Evolutionary conservation across 2,797 vertebrate species (phyloP).

Genomic region (Enoplosus armatus): DNA sequence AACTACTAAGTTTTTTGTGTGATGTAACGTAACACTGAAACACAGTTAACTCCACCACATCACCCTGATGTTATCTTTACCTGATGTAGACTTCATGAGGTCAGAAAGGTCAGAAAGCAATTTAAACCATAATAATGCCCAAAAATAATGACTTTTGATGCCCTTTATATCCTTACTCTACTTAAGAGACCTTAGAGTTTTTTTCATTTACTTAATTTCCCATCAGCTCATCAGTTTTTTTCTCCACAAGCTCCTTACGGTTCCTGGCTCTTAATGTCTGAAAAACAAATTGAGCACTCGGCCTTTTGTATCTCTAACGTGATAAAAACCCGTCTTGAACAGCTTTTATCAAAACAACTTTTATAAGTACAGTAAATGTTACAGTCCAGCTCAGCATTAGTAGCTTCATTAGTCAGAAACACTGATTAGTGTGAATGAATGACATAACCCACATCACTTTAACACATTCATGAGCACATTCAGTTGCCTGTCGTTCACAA

Average conservation of each 20-base stretch:
- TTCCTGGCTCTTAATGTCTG: neutral
- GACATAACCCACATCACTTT: conserved; percentile 24
- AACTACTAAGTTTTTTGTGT: no score
- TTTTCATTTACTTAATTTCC: neutral
- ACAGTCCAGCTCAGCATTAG: conserved; percentile 16
- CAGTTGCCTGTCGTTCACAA: conserved; percentile 24
- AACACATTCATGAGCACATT: conserved; percentile 47
- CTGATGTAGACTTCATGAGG: neutral
- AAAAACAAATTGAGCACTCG: neutral
- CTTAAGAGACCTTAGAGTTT: neutral
- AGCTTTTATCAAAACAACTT: conserved; percentile 19
- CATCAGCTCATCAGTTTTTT: neutral
- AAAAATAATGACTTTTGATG: neutral
- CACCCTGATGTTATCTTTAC: neutral
- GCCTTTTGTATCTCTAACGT: neutral
- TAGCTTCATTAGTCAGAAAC: conserved; percentile 44
- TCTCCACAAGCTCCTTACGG: neutral
- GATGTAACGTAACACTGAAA: neutral
- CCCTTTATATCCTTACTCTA: neutral
- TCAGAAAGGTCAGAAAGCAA: neutral
- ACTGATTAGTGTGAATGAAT: conserved; percentile 30
- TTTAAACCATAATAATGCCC: neutral
- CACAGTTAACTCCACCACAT: neutral
- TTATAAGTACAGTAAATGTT: conserved; percentile 13
- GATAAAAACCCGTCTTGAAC: neutral